Percentiles rank a stretch among this genome's conserved stretches.
Evolutionary conservation across 2,113 vertebrate genomes (phyloP).

Genomic region (Myrmecophaga tridactyla): DNA sequence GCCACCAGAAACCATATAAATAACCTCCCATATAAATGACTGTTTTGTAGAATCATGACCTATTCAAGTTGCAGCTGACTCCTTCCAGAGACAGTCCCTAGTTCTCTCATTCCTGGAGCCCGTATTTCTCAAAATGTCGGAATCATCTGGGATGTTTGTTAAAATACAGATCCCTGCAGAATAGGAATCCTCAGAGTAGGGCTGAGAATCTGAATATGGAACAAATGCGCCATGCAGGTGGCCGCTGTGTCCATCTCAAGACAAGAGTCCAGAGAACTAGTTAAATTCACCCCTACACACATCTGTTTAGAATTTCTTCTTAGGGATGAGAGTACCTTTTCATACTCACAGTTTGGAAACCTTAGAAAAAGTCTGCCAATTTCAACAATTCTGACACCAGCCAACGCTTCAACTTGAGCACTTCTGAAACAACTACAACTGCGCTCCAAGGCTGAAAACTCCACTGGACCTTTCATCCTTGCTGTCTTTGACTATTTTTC

Average conservation of each 20-base stretch:
- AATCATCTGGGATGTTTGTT: neutral
- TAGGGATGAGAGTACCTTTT: neutral
- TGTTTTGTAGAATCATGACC: neutral
- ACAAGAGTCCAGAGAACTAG: neutral
- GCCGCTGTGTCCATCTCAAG: neutral
- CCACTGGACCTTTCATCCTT: neutral
- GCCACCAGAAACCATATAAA: neutral
- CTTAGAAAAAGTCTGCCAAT: neutral
- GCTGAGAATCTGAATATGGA: neutral
- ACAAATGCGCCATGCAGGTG: neutral
- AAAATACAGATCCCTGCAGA: neutral
- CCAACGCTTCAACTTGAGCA: neutral
- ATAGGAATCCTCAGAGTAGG: neutral
- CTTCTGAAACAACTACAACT: neutral
- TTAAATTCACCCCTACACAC: neutral
- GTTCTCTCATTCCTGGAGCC: neutral
- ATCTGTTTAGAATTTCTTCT: constrained; percentile 9
- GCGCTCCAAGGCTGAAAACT: neutral
- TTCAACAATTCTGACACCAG: neutral
- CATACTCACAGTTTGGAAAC: neutral
- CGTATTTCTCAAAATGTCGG: neutral
- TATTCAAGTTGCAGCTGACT: neutral
- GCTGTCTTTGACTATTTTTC: neutral
- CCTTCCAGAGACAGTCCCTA: neutral
- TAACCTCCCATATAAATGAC: neutral